A percentile compares a stretch with the other conserved stretches of the same genome.
These are phyloP conservation scores for Pomacea maculata DNA, from an alignment of 1,140 invertebrate species.

Conservation along the genomic window DNA sequence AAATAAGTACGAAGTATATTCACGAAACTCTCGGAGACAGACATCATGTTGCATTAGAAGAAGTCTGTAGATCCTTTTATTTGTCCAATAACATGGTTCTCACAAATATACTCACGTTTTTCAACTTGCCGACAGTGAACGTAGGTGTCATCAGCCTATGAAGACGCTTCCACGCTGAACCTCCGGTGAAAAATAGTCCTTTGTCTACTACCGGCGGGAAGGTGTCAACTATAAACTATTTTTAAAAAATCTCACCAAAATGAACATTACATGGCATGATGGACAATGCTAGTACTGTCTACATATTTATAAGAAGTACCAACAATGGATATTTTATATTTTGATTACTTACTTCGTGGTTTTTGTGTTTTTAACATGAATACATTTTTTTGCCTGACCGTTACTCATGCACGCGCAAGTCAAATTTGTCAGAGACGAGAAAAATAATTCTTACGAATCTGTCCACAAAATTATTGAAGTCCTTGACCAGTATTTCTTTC, in stretches of 20 bases:
- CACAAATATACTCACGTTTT: neutral
- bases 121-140: neutral
- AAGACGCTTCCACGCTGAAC: neutral
- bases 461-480: constrained; percentile 15
- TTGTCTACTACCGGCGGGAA: neutral
- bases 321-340: no score
- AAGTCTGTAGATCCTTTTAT: neutral
- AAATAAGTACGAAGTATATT: no score
- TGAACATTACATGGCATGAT: neutral
- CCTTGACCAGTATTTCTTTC: constrained; percentile 17
- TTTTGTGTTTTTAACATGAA: no score
- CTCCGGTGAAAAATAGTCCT: neutral
- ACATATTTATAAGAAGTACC: no score
- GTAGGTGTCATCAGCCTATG: constrained; percentile 1
- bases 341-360: no score
- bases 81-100: neutral
- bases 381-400: no score
- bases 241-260: neutral
- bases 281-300: no score
- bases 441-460: neutral
- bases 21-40: neutral
- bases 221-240: neutral
- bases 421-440: no score
- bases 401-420: no score
- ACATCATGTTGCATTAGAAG: neutral